Evolutionary conservation across 2,797 vertebrate genomes (phyloP).

Genomic region (Pygocentrus nattereri): DNA sequence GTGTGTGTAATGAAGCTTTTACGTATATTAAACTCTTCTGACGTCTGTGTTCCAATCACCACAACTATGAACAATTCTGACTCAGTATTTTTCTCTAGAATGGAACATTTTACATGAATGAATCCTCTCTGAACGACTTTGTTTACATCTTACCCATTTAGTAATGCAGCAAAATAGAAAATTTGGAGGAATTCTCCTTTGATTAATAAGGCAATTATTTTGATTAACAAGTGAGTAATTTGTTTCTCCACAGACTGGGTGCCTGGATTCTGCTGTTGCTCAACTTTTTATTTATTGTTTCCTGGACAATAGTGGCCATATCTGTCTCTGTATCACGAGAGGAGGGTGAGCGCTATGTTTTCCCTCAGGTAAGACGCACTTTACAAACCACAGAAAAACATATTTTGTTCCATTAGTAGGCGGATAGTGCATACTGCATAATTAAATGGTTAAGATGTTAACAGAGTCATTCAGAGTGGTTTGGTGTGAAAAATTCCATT

Average conservation of each 20-base stretch:
- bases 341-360: constrained; percentile 65
- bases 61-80: too few relatives aligned
- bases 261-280: constrained; percentile 75
- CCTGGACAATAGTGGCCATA: constrained; percentile 76
- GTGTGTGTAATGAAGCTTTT: too few relatives aligned
- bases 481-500: too few relatives aligned
- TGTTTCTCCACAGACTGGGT: constrained; percentile 63
- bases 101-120: too few relatives aligned
- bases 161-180: accelerated
- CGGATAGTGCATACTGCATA: background rate
- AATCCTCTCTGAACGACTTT: too few relatives aligned
- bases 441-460: too few relatives aligned
- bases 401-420: background rate
- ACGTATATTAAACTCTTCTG: too few relatives aligned
- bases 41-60: too few relatives aligned
- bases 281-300: constrained; percentile 76
- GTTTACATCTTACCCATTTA: too few relatives aligned
- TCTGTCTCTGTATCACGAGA: constrained; percentile 67
- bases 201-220: background rate
- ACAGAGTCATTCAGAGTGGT: too few relatives aligned
- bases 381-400: background rate
- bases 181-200: too few relatives aligned
- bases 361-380: constrained; percentile 67
- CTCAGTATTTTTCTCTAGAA: too few relatives aligned
- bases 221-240: background rate